A percentile compares a stretch with the other conserved stretches of the same genome.
These are phyloP conservation scores for Cerastoderma edule DNA, from an alignment of 2,888 invertebrate species.

Conservation along the genomic window DNA sequence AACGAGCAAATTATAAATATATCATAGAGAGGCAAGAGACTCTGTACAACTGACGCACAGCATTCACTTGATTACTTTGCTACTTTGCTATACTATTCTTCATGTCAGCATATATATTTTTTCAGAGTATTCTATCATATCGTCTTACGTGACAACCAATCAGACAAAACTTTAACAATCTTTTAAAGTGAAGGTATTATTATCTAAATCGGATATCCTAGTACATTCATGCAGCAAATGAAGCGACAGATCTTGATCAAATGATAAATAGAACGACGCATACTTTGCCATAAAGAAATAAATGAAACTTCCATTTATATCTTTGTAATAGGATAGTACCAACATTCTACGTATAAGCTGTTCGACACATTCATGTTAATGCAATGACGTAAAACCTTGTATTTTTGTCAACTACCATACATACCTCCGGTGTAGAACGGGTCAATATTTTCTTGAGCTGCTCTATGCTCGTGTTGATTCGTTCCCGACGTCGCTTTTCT, in stretches of 20 bases:
- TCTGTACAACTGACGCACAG: too few species aligned
- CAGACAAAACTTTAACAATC: neutral
- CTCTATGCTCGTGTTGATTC: conserved; percentile 4
- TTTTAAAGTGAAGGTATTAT: neutral
- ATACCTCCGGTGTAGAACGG: neutral
- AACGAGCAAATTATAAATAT: neutral
- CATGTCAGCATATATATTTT: neutral
- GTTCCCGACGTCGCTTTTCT: conserved; percentile 1
- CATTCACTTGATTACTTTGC: neutral
- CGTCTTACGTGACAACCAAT: neutral
- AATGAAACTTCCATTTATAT: neutral
- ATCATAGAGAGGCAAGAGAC: neutral
- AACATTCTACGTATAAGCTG: neutral
- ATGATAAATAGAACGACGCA: too few species aligned
- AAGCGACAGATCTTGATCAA: neutral
- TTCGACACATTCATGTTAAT: neutral
- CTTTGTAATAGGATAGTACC: neutral
- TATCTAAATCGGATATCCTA: too few species aligned
- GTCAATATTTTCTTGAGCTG: neutral
- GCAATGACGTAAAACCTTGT: neutral
- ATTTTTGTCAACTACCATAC: neutral
- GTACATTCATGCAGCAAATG: neutral
- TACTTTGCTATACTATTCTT: neutral
- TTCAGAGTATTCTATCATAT: neutral
- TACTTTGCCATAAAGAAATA: too few species aligned